These are phyloP conservation scores for Dermolepida albohirtum DNA, from an alignment of 2,888 invertebrate genomes.

Conservation along the genomic window DNA sequence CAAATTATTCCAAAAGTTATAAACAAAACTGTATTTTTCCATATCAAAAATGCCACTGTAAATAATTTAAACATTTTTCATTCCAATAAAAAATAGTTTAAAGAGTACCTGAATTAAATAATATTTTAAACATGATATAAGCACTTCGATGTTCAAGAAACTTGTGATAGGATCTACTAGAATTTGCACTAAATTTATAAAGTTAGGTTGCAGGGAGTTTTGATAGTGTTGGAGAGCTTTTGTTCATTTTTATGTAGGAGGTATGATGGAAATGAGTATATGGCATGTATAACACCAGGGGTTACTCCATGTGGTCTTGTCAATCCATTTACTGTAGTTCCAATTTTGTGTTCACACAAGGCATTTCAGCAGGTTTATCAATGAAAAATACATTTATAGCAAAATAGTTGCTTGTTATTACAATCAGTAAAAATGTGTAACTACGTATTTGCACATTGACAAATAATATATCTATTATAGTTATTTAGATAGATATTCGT, in stretches of 20 bases:
- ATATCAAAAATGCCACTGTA: conserved; percentile 16
- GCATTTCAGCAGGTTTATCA: conserved; percentile 1
- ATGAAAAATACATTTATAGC: not conserved
- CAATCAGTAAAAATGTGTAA: not conserved
- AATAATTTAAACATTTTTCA: conserved; percentile 15
- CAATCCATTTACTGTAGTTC: conserved; percentile 38
- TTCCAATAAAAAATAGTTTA: not conserved
- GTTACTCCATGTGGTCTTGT: conserved; percentile 30
- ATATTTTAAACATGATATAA: conserved; percentile 28
- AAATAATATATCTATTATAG: too few species aligned
- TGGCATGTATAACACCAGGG: conserved; percentile 25
- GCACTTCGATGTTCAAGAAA: not conserved
- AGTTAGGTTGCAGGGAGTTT: conserved; percentile 29
- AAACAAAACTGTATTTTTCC: conserved; percentile 15
- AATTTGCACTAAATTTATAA: conserved; percentile 30
- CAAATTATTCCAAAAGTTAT: conserved; percentile 60
- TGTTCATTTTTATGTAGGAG: conserved; percentile 11
- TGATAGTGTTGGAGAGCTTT: conserved; percentile 31
- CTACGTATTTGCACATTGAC: conserved; percentile 13
- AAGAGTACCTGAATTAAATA: conserved; percentile 33
- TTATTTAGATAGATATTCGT: too few species aligned
- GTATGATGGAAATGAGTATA: conserved; percentile 17
- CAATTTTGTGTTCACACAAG: conserved; percentile 20
- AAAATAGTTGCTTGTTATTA: not conserved
- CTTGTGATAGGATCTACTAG: conserved; percentile 2